phyloP scores from a whole-genome alignment of 2,888 invertebrate species.

The Xanthia togata region DNA sequence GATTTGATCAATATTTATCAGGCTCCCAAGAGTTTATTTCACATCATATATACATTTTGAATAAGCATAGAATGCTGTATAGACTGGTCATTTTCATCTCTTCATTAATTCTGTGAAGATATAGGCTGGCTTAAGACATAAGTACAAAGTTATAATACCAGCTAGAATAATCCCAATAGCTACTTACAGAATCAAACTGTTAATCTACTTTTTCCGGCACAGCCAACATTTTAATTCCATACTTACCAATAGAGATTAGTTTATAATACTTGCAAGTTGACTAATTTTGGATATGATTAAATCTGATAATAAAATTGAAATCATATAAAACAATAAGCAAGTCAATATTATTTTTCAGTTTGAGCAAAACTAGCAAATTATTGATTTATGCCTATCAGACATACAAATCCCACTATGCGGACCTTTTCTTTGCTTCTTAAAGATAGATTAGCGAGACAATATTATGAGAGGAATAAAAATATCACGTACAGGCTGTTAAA shows the following conservation, averaged over 20 bases:
- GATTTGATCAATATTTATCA: constrained; percentile 69
- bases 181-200: constrained; percentile 66
- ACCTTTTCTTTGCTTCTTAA: constrained; percentile 34
- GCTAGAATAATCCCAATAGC: constrained; percentile 51
- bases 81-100: constrained; percentile 61
- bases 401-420: constrained; percentile 29
- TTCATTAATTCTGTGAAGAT: constrained; percentile 32
- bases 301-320: constrained; percentile 57
- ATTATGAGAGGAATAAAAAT: constrained; percentile 60
- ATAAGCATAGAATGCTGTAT: constrained; percentile 66
- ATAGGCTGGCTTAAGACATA: constrained; percentile 41
- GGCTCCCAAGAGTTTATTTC: constrained; percentile 60
- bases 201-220: constrained; percentile 77
- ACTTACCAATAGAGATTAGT: constrained; percentile 76
- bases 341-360: constrained; percentile 36
- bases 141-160: constrained; percentile 51
- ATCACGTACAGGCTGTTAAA: constrained; percentile 60
- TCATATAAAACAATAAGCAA: constrained; percentile 55
- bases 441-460: constrained; percentile 56
- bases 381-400: constrained; percentile 42
- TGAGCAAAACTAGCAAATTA: constrained; percentile 61
- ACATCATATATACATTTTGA: constrained; percentile 68
- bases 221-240: constrained; percentile 84
- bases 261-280: constrained; percentile 75
- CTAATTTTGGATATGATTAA: constrained; percentile 63